A percentile compares a stretch with the other conserved stretches of the same genome.
Evolutionary conservation across 1,140 invertebrate species (phyloP).

Genomic region (Achroia grisella): DNA sequence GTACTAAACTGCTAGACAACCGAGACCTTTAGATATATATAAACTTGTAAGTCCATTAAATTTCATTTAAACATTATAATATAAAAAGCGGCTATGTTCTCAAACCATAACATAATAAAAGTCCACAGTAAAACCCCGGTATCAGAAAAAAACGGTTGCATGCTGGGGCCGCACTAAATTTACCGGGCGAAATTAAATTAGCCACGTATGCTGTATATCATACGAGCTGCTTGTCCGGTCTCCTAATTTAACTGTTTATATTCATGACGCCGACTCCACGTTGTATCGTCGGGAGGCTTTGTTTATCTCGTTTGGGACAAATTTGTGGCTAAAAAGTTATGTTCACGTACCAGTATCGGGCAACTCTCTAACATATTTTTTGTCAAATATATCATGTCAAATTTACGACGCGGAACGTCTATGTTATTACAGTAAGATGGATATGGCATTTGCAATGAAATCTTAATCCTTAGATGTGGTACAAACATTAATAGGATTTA

Average conservation of each 20-base stretch:
- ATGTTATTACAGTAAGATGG: background rate
- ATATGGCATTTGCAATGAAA: no score
- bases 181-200: constrained; percentile 48
- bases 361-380: background rate
- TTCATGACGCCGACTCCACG: constrained; percentile 42
- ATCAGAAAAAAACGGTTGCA: constrained; percentile 16
- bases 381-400: background rate
- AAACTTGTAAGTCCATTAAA: no score
- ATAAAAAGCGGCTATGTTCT: no score
- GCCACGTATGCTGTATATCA: constrained; percentile 45
- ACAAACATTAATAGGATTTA: no score
- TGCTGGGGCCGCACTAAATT: constrained; percentile 22
- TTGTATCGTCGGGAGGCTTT: constrained; percentile 33
- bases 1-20: no score
- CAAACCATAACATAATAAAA: background rate
- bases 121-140: constrained; percentile 3
- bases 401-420: background rate
- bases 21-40: no score
- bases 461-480: no score
- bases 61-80: no score
- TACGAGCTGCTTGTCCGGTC: constrained; percentile 26
- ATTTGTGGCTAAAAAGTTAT: constrained; percentile 37
- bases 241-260: constrained; percentile 65
- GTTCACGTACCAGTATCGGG: constrained; percentile 7
- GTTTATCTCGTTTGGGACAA: constrained; percentile 51